phyloP scores from a whole-genome alignment of 2,888 invertebrate species.

The Athalia cordata region DNA sequence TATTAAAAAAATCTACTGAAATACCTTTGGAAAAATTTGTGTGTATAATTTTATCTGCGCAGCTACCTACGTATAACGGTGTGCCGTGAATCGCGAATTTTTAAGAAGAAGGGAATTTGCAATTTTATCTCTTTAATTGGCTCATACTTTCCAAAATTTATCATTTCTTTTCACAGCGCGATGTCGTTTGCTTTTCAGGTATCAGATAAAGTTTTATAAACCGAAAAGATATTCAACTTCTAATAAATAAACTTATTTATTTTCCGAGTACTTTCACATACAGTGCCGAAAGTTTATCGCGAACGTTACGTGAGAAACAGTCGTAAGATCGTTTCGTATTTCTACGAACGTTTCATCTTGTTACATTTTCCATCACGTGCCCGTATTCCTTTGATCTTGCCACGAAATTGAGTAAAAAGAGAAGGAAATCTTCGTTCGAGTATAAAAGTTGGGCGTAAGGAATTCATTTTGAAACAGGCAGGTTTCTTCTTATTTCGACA shows the following conservation, averaged over 20 bases:
- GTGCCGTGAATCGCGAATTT: too few species aligned
- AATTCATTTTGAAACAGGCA: background rate
- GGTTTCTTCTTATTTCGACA: background rate
- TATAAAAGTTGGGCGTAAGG: background rate
- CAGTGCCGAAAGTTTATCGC: background rate
- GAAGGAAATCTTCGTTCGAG: background rate
- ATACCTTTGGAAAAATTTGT: background rate
- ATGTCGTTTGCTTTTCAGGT: too few species aligned
- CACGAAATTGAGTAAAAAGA: background rate
- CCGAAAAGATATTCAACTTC: background rate
- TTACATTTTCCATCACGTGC: conserved; percentile 12
- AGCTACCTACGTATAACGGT: too few species aligned
- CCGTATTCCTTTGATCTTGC: conserved; percentile 2
- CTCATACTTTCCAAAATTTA: too few species aligned
- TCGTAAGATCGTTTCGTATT: conserved; percentile 1
- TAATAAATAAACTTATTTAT: background rate
- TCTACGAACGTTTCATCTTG: conserved; percentile 2
- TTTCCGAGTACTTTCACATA: background rate
- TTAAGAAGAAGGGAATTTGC: too few species aligned
- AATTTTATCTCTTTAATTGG: too few species aligned
- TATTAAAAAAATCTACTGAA: conserved; percentile 29
- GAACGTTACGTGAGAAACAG: background rate
- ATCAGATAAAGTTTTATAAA: background rate
- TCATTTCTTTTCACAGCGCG: too few species aligned
- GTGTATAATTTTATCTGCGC: too few species aligned